Percentiles rank a stretch among this genome's conserved stretches.
These are phyloP conservation scores for Hyla sarda DNA, from an alignment of 2,113 vertebrate species.

Conservation along the genomic window DNA sequence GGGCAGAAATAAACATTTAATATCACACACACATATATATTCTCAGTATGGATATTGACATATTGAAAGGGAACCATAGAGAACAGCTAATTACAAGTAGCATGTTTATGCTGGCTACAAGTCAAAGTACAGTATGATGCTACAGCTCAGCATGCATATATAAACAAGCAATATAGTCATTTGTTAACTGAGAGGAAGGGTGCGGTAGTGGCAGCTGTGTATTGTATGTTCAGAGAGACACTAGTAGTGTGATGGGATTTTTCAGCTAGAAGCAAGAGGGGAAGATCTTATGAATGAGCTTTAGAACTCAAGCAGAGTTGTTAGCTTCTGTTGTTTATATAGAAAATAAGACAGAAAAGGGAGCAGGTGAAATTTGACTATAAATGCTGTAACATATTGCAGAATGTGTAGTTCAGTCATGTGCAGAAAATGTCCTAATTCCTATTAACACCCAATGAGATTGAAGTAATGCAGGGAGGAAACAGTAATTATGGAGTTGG, in stretches of 20 bases:
- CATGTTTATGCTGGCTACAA: background rate
- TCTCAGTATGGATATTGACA: background rate
- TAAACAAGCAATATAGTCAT: conserved; percentile 10
- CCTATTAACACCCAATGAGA: conserved; percentile 18
- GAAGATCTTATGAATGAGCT: conserved; percentile 19
- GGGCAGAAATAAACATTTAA: background rate
- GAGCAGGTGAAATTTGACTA: background rate
- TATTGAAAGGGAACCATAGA: background rate
- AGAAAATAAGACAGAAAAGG: background rate
- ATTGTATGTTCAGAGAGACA: background rate
- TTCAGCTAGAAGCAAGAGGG: background rate
- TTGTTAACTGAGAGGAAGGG: background rate
- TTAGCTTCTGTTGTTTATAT: background rate
- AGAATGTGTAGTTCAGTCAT: background rate
- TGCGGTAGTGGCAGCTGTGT: conserved; percentile 14
- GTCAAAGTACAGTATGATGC: background rate
- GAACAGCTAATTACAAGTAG: background rate
- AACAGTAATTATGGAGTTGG: conserved; percentile 32
- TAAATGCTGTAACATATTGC: background rate
- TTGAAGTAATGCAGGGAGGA: conserved; percentile 42
- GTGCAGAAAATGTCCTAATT: background rate
- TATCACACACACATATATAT: background rate
- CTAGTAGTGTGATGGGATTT: background rate
- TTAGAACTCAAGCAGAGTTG: background rate
- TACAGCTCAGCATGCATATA: background rate